Evolutionary conservation across 2,888 invertebrate species (phyloP).

Genomic region (Galerucella pusilla): DNA sequence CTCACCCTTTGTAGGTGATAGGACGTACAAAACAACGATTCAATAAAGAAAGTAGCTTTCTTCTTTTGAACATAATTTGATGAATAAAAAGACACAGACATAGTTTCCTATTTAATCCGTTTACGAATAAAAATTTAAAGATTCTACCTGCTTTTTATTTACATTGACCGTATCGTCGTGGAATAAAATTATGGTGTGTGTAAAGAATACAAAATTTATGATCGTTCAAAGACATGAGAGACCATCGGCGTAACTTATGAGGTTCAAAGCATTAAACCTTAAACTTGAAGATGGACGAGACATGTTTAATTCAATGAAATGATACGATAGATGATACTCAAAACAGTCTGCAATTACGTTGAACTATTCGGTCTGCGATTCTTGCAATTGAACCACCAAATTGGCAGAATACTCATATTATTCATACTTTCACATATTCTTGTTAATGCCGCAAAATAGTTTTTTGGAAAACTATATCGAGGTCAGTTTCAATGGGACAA

Average conservation of each 20-base stretch:
- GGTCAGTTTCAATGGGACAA: neutral
- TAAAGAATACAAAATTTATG: conserved; percentile 58
- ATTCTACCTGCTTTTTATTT: conserved; percentile 23
- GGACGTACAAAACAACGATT: neutral
- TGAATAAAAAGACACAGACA: neutral
- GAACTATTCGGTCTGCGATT: conserved; percentile 9
- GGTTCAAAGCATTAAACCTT: conserved; percentile 59
- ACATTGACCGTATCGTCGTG: conserved; percentile 39
- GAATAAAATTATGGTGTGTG: conserved; percentile 39
- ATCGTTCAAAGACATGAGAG: conserved; percentile 61
- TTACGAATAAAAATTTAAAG: neutral
- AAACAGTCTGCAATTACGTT: conserved; percentile 21
- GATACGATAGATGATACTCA: conserved; percentile 53
- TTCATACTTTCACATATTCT: neutral
- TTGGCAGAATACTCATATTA: conserved; percentile 2
- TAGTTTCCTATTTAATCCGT: neutral
- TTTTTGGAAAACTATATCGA: neutral
- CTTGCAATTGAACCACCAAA: conserved; percentile 15
- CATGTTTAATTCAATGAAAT: conserved; percentile 58
- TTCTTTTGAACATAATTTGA: neutral
- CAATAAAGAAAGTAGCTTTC: neutral
- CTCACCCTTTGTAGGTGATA: no score
- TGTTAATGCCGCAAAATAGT: neutral
- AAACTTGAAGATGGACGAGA: conserved; percentile 56
- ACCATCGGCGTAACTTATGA: conserved; percentile 53